Evolutionary conservation across 1,140 invertebrate genomes (phyloP).

Genomic region (Antheraea mylitta): DNA sequence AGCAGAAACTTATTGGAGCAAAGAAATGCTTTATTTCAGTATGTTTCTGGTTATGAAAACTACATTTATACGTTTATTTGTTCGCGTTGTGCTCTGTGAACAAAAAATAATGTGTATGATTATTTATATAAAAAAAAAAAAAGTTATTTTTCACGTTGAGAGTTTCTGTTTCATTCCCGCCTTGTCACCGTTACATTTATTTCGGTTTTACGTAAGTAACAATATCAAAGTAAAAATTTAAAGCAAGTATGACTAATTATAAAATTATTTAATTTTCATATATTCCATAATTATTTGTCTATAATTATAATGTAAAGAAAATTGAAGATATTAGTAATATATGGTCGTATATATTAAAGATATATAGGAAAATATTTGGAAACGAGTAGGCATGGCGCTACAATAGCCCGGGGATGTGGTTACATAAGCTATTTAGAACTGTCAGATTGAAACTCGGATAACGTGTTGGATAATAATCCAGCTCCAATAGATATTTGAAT

Average conservation of each 20-base stretch:
- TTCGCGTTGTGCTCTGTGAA: background rate
- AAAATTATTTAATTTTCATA: background rate
- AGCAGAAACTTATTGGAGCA: background rate
- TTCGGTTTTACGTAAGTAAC: background rate
- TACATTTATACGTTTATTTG: background rate
- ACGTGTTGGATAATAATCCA: background rate
- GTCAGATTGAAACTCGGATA: background rate
- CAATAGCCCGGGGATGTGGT: background rate
- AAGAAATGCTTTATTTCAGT: background rate
- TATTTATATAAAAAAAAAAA: background rate
- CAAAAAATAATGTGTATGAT: background rate
- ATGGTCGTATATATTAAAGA: background rate
- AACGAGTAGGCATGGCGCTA: background rate
- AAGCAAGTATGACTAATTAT: background rate
- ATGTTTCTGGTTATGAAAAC: background rate
- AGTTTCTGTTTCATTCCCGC: background rate
- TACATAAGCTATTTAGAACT: background rate
- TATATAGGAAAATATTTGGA: background rate
- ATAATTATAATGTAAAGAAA: too few species aligned
- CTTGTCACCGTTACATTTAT: background rate
- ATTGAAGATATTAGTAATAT: background rate
- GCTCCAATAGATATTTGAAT: background rate
- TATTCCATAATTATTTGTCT: too few species aligned
- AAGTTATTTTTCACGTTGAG: too few species aligned
- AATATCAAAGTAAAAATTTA: background rate